A percentile compares a stretch with the other conserved stretches of the same genome.
phyloP scores from a whole-genome alignment of 2,113 vertebrate species.

The Vulpes ferrilata region DNA sequence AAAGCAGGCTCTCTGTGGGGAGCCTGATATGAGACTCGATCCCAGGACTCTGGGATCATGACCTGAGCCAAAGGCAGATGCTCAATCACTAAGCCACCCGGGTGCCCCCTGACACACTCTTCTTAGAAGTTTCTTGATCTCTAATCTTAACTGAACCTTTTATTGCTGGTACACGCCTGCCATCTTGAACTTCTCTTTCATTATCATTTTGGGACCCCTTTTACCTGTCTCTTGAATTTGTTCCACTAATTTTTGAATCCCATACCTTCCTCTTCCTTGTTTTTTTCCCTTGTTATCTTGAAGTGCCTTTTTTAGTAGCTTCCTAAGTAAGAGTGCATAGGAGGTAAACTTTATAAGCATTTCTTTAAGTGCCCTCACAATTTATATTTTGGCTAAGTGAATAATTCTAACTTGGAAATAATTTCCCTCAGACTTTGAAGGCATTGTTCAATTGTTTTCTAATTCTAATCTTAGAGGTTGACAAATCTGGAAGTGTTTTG shows the following conservation, averaged over 20 bases:
- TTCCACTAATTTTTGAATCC: neutral
- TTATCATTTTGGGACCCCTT: neutral
- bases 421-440: neutral
- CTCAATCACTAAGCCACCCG: no score
- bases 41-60: no score
- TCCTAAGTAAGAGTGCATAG: neutral
- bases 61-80: no score
- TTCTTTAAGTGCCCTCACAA: neutral
- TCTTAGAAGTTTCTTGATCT: neutral
- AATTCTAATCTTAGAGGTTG: constrained; percentile 18
- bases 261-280: neutral
- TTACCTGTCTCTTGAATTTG: neutral
- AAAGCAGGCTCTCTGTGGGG: no score
- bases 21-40: no score
- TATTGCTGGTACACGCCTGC: neutral
- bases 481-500: neutral
- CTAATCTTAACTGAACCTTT: neutral
- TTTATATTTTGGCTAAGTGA: neutral
- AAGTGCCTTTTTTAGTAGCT: neutral
- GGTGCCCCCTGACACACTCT: neutral
- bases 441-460: neutral
- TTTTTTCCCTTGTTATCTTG: neutral
- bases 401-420: neutral
- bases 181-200: neutral
- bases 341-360: neutral